Evolutionary conservation across 2,113 vertebrate species (phyloP).

Genomic region (Poecilia latipinna): DNA sequence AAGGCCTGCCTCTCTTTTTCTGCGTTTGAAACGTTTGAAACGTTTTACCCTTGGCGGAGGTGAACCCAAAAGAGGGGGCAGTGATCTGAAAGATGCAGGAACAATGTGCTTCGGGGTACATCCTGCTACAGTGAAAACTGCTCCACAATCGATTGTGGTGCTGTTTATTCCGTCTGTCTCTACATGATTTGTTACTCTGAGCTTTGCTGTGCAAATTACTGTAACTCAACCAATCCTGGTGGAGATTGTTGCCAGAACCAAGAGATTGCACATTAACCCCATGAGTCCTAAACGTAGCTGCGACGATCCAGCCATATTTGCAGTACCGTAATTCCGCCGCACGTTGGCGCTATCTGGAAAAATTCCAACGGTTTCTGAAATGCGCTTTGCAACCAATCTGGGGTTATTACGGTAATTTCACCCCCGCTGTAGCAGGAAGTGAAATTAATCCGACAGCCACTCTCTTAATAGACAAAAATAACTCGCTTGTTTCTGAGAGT

Average conservation of each 20-base stretch:
- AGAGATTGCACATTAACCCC: slow-evolving; percentile 33
- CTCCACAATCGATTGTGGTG: neutral
- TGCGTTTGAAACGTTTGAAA: slow-evolving; percentile 25
- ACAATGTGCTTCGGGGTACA: slow-evolving; percentile 15
- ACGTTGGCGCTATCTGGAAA: too few species aligned
- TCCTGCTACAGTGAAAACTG: neutral
- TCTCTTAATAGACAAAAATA: too few species aligned
- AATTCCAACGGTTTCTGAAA: too few species aligned
- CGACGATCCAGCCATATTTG: too few species aligned
- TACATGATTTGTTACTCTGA: neutral
- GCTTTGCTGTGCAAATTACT: slow-evolving; percentile 11
- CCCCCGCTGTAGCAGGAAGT: too few species aligned
- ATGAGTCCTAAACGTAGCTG: too few species aligned
- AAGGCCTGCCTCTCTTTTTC: slow-evolving; percentile 28
- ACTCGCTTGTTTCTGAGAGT: too few species aligned
- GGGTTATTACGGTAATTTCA: too few species aligned
- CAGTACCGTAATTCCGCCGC: too few species aligned
- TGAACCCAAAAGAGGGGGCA: slow-evolving; percentile 5
- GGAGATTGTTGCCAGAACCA: slow-evolving; percentile 20
- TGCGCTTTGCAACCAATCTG: too few species aligned
- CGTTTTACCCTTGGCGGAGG: slow-evolving; percentile 25
- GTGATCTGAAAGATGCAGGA: slow-evolving; percentile 3
- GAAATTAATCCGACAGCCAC: too few species aligned
- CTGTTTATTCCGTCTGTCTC: neutral
- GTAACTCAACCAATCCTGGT: slow-evolving; percentile 19